Conservation (phyloP, 2,888 invertebrate genomes). For the Spatulosminthurus flaviceps region DNA sequence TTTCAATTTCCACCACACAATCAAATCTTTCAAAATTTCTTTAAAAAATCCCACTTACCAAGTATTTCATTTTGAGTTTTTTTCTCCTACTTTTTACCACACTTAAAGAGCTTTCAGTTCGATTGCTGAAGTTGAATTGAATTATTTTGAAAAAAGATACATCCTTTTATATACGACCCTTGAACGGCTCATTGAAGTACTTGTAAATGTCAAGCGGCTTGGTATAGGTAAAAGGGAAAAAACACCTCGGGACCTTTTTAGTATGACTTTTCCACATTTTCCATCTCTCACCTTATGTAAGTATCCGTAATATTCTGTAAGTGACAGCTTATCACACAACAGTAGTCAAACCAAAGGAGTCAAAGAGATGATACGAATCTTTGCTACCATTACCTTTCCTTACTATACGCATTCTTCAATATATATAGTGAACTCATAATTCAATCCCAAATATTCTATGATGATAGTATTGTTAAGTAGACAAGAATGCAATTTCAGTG, state of each 20-base stretch:
- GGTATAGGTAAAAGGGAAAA: background rate
- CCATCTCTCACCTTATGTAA: slow-evolving; percentile 7
- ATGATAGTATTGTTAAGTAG: background rate
- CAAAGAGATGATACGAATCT: no score
- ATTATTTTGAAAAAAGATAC: background rate
- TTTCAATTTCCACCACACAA: no score
- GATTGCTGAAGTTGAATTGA: slow-evolving; percentile 35
- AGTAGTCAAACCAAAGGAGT: background rate
- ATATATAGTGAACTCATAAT: background rate
- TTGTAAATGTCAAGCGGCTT: background rate
- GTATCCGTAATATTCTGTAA: no score
- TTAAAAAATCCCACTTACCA: no score
- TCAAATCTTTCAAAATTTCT: no score
- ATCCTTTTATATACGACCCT: background rate
- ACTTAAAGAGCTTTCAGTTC: slow-evolving; percentile 26
- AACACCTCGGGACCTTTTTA: background rate
- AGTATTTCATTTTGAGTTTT: slow-evolving; percentile 39
- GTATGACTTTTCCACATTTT: background rate
- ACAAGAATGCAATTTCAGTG: background rate
- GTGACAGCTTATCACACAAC: background rate
- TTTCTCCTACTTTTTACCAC: background rate
- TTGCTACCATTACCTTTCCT: no score
- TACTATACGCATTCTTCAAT: background rate
- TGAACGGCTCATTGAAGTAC: background rate
- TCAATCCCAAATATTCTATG: background rate